Evolutionary conservation across 1,140 invertebrate genomes (phyloP).

Genomic region (Cryptotermes secundus): DNA sequence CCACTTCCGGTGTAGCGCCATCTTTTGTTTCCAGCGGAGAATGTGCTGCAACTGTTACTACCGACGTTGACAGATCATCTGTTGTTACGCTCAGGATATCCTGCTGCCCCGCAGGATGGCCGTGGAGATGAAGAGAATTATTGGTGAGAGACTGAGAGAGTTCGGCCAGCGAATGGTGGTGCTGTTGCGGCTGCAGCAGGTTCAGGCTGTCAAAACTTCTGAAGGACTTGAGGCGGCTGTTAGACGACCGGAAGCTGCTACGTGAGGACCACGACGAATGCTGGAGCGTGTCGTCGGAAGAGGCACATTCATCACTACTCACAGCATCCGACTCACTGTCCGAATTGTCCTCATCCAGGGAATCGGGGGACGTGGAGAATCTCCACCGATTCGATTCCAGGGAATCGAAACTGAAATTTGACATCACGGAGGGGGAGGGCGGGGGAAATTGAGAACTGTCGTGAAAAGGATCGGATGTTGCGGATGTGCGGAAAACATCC

Average conservation of each 20-base stretch:
- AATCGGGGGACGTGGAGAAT: slow-evolving; percentile 3
- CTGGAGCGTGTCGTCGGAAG: slow-evolving; percentile 29
- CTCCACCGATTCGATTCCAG: slow-evolving; percentile 51
- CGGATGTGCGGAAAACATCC: slow-evolving; percentile 41
- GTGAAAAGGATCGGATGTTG: slow-evolving; percentile 39
- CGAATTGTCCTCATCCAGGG: slow-evolving; percentile 36
- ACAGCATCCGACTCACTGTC: slow-evolving; percentile 42
- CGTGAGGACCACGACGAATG: slow-evolving; percentile 38
- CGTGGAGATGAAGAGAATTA: background rate
- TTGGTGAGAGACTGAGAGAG: background rate
- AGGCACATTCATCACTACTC: slow-evolving; percentile 39
- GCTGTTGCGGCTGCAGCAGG: background rate
- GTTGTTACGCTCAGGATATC: background rate
- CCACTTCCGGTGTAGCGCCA: background rate
- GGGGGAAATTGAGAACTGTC: slow-evolving; percentile 18
- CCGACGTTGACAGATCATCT: background rate
- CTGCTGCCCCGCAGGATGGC: background rate
- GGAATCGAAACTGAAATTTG: slow-evolving; percentile 58
- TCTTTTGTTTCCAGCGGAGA: background rate
- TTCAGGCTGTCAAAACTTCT: slow-evolving; percentile 50
- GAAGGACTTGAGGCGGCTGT: slow-evolving; percentile 47
- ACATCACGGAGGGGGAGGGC: slow-evolving; percentile 48
- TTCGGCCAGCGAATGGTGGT: background rate
- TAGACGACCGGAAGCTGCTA: slow-evolving; percentile 39
- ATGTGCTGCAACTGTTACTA: background rate